Base-by-base conservation (phyloP, 2,888 invertebrate species). In the Meta bourneti region DNA sequence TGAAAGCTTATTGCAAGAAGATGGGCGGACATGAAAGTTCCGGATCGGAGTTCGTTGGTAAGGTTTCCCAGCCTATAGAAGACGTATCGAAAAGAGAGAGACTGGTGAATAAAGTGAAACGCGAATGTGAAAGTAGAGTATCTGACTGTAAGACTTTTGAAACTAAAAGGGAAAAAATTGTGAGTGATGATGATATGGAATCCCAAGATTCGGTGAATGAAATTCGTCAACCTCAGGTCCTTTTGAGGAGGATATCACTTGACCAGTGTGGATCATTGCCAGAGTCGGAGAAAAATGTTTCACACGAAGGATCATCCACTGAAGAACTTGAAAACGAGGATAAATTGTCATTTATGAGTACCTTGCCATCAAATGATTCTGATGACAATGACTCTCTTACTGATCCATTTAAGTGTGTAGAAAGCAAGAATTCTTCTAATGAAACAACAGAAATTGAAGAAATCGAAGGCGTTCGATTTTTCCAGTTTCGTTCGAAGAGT, bases 391-490 rank as follows among this genome's bases (percentile, higher is more conserved):
- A 79, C 69, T 84, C 78, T 54, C 52, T 70, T 19, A 49, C 69
- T n/a, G 49, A 61, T 75, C 52, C 54, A 51, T 61, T 69, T 13
- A 74, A 49, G 69, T 72, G 71, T n/a, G 19, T 78, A 69, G 85
- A 92, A 49, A 61, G 70, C 34, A 83, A 81, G 61, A 80, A 83
- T 70, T 79, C 79, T 83, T 82, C 77, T 69, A 85, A n/a, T 79
- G 91, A 93, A 49, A 89, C 75, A 49, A 93, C 93, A 49, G 93
- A 94, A 86, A 89, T 93, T 79, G 93, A 93, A 81, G 85, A 93
- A 83, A 93, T 94, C 81, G 94, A 94, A 91, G 94, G 94, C 49
- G 87, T 94, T 13, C 93, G 93, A 82, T 94, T 94, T 85, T 91
- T 93, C 77, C 93, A 93, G 91, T 94, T 93, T 82, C 92, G 92